Evolutionary conservation across 2,888 invertebrate species (phyloP).

Genomic region (Scaptomyza cyrtandrae): DNA sequence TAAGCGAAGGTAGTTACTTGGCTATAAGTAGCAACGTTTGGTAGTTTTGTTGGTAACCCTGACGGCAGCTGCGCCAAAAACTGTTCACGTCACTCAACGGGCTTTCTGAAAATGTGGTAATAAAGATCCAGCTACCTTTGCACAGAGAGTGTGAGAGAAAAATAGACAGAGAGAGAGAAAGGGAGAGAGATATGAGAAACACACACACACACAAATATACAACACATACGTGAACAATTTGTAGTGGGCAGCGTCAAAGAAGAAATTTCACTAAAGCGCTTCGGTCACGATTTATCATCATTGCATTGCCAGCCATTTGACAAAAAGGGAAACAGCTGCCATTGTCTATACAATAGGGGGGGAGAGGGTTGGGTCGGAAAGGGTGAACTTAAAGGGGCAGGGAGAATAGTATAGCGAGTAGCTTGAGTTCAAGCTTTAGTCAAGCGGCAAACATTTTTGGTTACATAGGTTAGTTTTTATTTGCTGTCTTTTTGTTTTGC

Average conservation of each 20-base stretch:
- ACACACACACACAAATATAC: not conserved
- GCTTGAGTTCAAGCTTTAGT: constrained; percentile 53
- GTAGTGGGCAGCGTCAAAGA: constrained; percentile 41
- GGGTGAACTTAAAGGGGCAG: not conserved
- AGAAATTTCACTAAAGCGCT: constrained; percentile 67
- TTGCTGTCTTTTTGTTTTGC: not conserved
- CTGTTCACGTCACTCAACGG: constrained; percentile 67
- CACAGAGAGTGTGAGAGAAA: constrained; percentile 1
- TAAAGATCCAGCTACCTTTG: constrained; percentile 46
- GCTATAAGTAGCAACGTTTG: constrained; percentile 51
- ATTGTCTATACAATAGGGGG: not conserved
- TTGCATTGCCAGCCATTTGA: constrained; percentile 55
- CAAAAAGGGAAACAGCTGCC: constrained; percentile 71
- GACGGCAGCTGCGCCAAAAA: constrained; percentile 56
- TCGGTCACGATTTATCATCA: constrained; percentile 77
- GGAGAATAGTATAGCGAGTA: constrained; percentile 1
- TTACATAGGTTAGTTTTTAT: constrained; percentile 29
- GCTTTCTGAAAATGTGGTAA: constrained; percentile 51
- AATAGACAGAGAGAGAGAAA: constrained; percentile 18
- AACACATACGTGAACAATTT: constrained; percentile 13
- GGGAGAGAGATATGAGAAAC: constrained; percentile 3
- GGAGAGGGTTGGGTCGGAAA: not conserved
- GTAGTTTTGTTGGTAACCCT: constrained; percentile 28
- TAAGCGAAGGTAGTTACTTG: constrained; percentile 51
- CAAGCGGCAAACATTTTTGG: constrained; percentile 52